Percentiles rank a stretch among this genome's conserved stretches.
Conservation (phyloP, 2,888 invertebrate species). For the Callinectes sapidus region DNA sequence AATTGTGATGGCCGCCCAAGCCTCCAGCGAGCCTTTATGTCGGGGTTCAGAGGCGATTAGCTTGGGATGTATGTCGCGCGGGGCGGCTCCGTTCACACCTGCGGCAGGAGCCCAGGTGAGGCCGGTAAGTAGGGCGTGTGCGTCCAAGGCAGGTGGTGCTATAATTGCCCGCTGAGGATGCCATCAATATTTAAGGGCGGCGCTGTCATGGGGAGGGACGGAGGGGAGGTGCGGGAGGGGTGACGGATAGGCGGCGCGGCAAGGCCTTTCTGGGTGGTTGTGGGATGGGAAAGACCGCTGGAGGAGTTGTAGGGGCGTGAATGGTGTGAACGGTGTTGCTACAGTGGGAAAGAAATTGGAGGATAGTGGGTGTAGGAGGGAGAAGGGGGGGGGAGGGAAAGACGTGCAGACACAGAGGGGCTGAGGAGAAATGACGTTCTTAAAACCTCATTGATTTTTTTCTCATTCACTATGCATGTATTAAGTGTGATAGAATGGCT, state of each 20-base stretch:
- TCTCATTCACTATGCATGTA: not conserved
- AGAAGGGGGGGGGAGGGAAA: slow-evolving; percentile 7
- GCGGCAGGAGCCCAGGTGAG: slow-evolving; percentile 28
- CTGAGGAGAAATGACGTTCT: not conserved
- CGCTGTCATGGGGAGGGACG: slow-evolving; percentile 32
- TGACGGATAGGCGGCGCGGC: not conserved
- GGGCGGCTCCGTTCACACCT: slow-evolving; percentile 36
- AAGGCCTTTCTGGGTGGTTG: not conserved
- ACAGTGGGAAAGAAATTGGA: not conserved
- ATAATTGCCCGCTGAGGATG: slow-evolving; percentile 28
- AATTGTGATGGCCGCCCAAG: slow-evolving; percentile 41
- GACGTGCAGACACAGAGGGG: not conserved
- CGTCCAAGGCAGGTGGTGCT: slow-evolving; percentile 33
- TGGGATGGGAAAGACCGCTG: slow-evolving; percentile 8
- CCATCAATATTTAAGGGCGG: slow-evolving; percentile 36
- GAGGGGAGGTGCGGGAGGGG: not conserved
- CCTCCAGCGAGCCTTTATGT: slow-evolving; percentile 38
- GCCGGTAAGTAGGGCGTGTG: slow-evolving; percentile 36
- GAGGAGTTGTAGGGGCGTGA: slow-evolving; percentile 2
- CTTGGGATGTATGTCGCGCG: slow-evolving; percentile 31
- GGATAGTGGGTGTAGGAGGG: not conserved
- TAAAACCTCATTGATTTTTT: not conserved
- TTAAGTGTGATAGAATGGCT: not conserved
- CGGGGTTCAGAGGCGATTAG: slow-evolving; percentile 16
- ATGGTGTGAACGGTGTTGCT: slow-evolving; percentile 11